Evolutionary conservation across 2,888 invertebrate species (phyloP), one percentile per base, ranked within the genome.

Genomic region (Dinocampus coccinellae): DNA sequence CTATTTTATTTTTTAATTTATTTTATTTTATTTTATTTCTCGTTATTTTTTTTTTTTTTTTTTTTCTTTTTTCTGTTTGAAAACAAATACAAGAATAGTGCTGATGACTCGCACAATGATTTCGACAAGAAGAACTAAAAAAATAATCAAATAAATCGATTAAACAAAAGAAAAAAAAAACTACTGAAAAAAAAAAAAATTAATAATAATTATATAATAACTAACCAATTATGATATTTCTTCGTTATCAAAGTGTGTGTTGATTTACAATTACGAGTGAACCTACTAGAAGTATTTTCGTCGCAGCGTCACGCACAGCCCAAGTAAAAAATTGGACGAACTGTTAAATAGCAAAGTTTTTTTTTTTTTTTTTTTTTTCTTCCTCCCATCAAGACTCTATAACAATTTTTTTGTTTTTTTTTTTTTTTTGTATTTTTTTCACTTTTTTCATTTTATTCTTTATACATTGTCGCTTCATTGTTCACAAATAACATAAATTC

Each of bases 291-390:
- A 77, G n/a, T n/a, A n/a, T n/a, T n/a, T 69, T 77, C 74, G 73
- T 79, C 78, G 78, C 75, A 76, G 79, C 79, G 80, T 80, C 80
- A 79, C 79, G 81, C 81, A 77, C 76, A 79, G 82, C 81, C 80
- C 79, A 81, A 79, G 82, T 83, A 82, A 82, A 82, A 83, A 83
- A 83, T 81, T 82, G 82, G 80, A 83, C 82, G 79, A 81, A 81
- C 78, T 81, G 76, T 79, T 73, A 77, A 76, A 81, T 82, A 82
- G 81, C 81, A 82, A 82, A 81, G 80, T 75, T 79, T 66, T 66
- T 73, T 36, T 69, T 58, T n/a, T 11, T 53, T 24, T 42, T 61
- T 24, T 22, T 72, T n/a, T 11, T 53, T 24, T 42, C 53, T 24
- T 22, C 72, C 65, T 71, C 39, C 61, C 69, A 65, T 55, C 70